Conservation (phyloP, 2,113 vertebrate genomes). For the Thalassarche chlororhynchos region DNA sequence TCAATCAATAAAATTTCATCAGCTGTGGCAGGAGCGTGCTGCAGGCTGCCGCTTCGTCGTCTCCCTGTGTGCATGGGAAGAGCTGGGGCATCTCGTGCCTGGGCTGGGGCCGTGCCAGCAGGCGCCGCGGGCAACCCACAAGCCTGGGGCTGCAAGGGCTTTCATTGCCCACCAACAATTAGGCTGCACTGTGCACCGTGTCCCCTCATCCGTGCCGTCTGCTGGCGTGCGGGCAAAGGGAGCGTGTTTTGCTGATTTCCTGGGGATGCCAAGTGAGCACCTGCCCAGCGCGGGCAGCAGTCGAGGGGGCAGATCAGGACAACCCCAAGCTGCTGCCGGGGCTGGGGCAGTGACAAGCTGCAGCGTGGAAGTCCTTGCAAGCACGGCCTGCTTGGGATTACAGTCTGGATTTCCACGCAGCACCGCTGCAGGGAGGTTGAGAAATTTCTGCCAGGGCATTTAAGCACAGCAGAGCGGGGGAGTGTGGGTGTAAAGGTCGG, state of each 20-base stretch:
- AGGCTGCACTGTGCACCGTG: background rate
- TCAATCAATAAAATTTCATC: background rate
- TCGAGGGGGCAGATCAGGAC: rapidly evolving
- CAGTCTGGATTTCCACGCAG: background rate
- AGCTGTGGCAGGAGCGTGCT: background rate
- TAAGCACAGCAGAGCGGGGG: background rate
- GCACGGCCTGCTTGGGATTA: rapidly evolving
- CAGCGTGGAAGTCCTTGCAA: background rate
- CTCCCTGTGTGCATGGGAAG: background rate
- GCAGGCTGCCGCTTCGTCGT: background rate
- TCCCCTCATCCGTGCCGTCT: rapidly evolving
- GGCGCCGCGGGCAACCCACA: rapidly evolving
- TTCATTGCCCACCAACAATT: background rate
- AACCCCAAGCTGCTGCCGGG: background rate
- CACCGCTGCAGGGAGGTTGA: rapidly evolving
- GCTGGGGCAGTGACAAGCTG: background rate
- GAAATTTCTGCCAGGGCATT: background rate
- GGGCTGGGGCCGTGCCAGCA: background rate
- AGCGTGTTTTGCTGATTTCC: background rate
- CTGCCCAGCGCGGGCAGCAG: background rate
- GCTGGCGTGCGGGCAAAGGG: background rate
- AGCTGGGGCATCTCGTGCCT: rapidly evolving
- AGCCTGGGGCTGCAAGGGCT: background rate
- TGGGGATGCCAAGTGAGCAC: rapidly evolving
- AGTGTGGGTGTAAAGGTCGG: background rate